phyloP scores from a whole-genome alignment of 2,797 vertebrate species.

The Luscinia luscinia region DNA sequence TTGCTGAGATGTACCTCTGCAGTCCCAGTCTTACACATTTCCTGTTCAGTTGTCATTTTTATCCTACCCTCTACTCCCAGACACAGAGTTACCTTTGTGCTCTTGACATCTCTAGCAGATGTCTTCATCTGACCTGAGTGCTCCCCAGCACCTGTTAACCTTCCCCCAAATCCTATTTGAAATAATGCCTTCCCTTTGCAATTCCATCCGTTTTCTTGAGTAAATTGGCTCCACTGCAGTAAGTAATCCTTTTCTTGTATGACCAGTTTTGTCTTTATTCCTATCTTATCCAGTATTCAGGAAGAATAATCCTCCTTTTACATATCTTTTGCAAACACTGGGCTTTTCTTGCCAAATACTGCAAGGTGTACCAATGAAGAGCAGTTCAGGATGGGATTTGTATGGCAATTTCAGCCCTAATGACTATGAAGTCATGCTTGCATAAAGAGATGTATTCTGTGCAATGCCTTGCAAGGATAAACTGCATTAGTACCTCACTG shows the following conservation, averaged over 20 bases:
- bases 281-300: background rate
- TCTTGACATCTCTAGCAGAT: conserved; percentile 63
- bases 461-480: background rate
- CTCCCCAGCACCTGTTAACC: conserved; percentile 54
- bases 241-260: background rate
- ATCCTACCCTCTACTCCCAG: conserved; percentile 1
- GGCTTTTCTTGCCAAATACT: background rate
- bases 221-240: background rate
- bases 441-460: background rate
- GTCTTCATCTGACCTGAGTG: conserved; percentile 60
- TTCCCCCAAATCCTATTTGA: conserved; percentile 16
- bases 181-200: background rate
- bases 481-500: background rate
- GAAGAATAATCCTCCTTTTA: background rate
- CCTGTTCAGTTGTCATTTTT: conserved; percentile 69
- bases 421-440: background rate
- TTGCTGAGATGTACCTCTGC: conserved; percentile 7
- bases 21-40: conserved; percentile 28
- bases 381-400: background rate
- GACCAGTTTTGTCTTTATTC: background rate
- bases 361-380: background rate
- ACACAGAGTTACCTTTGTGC: conserved; percentile 66
- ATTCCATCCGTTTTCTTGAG: background rate
- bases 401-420: background rate
- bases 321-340: background rate